Conservation (phyloP, 1,140 invertebrate species). For the Rhynchophorus ferrugineus region DNA sequence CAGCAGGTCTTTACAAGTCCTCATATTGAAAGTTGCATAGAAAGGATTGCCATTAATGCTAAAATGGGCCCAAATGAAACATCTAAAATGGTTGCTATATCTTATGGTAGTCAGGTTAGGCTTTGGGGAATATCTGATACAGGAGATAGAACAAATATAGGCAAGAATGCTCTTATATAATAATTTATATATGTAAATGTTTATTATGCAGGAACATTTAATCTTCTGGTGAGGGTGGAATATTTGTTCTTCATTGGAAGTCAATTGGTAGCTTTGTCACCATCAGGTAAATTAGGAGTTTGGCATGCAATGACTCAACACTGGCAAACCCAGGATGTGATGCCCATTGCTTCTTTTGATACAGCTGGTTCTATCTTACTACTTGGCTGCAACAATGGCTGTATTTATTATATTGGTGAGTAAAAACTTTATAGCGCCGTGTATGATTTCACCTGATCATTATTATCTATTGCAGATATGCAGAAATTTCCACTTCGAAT, state of each 20-base stretch:
- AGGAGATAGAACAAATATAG: slow-evolving; percentile 68
- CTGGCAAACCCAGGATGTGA: slow-evolving; percentile 95
- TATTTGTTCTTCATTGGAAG: slow-evolving; percentile 96
- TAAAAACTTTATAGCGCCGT: neutral
- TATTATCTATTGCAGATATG: slow-evolving; percentile 71
- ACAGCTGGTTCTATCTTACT: slow-evolving; percentile 92
- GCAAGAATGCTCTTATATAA: slow-evolving; percentile 41
- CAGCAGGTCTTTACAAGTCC: slow-evolving; percentile 91
- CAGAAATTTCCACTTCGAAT: slow-evolving; percentile 97
- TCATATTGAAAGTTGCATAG: slow-evolving; percentile 81
- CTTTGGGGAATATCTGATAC: slow-evolving; percentile 86
- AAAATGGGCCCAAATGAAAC: slow-evolving; percentile 64
- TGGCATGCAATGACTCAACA: slow-evolving; percentile 98
- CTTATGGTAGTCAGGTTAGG: slow-evolving; percentile 74
- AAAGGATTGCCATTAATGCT: slow-evolving; percentile 89
- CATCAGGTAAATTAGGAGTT: slow-evolving; percentile 93
- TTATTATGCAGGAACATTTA: slow-evolving; percentile 64
- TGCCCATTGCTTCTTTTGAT: slow-evolving; percentile 90
- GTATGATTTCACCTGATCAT: slow-evolving; percentile 8
- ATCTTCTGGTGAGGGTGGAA: slow-evolving; percentile 85
- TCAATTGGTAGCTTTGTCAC: slow-evolving; percentile 88
- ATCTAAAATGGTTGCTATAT: slow-evolving; percentile 84
- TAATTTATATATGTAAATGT: neutral
- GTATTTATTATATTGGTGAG: slow-evolving; percentile 93
- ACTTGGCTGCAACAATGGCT: slow-evolving; percentile 91